Base-by-base conservation (phyloP, 2,113 vertebrate genomes). In the Periophthalmus modestus region DNA sequence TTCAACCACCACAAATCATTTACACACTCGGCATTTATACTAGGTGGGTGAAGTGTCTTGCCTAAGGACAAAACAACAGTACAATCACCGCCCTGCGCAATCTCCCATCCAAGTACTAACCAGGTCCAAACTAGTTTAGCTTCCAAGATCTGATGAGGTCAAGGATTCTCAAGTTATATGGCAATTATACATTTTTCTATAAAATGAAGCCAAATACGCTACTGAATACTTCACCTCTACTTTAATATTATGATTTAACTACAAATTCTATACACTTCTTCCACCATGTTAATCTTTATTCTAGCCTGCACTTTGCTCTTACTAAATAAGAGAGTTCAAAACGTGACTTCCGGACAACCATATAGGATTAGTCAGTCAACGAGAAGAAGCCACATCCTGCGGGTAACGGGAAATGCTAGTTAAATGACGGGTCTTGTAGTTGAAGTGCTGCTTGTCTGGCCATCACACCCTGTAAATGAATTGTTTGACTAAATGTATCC, bases 341-440 rank as follows among this genome's bases (percentile, higher is more conserved):
- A 79, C 65, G 75, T 1, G 19, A 82, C 74, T 88, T 90, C 87
- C 82, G 68, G 87, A 88, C 54, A 76, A 65, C 79, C 75, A 82
- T 86, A 69, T 72, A 85, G 82, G 61, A 85, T 65, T 1, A 65
- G n/a, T 33, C 66, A 19, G 23, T 76, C 77, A 84, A 11, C 43
- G 61, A 19, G 23, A 83, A 7, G 39, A 61, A 82, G 75, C 89
- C 87, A 86, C 88, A 89, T 92, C 92, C 89, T 82, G 86, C 81
- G 79, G 85, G 72, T 39, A 81, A 86, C 86, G 85, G 89, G 84
- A 91, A 91, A 87, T 77, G 62, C 75, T 85, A 84, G 79, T 83
- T 83, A 92, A 93, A 93, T 91, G 77, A 90, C 63, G 85, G 83
- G 88, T 88, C 92, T 85, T 74, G 76, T 72, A 89, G 84, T 82